Base-by-base conservation (phyloP, 2,113 vertebrate species). In the Lophura nycthemera region DNA sequence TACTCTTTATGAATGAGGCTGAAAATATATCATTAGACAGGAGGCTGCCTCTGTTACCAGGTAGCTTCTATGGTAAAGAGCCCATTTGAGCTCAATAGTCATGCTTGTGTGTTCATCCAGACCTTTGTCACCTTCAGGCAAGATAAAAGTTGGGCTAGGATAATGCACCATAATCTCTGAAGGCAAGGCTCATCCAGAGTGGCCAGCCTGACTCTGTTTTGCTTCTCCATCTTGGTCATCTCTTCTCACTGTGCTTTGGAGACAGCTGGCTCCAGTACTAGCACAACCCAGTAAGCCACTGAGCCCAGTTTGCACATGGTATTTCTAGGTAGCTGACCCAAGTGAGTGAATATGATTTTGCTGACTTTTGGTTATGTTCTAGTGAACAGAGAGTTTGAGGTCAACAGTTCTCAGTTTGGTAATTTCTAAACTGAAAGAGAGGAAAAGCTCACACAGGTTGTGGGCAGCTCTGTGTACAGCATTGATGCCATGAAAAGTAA, bases 191-290 rank as follows among this genome's bases (percentile, higher is more conserved):
- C 11, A 3, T 57, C 42, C 59, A 57, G 16, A 6, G 17, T 0
- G 3, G 32, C 0, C 0, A 89, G 40, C 7, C 13, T 32, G 32
- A 11, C 25, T 36, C 22, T 71, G 17, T 61, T 61, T 90, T 83
- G 4, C 36, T 77, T 59, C 83, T 22, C 29, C 70, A 10, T 9
- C 56, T 88, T 47, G 8, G 14, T n/a, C 2, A 0, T 54, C 20
- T 21, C 20, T 73, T 76, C 27, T 73, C 36, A 30, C 29, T 82
- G 18, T 18, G 73, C 19, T 1, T 2, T 0, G 0, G n/a, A 54
- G 36, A 1, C 1, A 13, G 6, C 22, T 19, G 8, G 22, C 11
- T 72, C 66, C 0, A 1, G 9, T 20, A 75, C 27, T n/a, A 43
- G 6, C 40, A 54, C 15, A 76, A 8, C 25, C 17, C 52, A 40